These are phyloP conservation scores for Macrobrachium nipponense DNA, from an alignment of 1,140 invertebrate species.

Conservation along the genomic window DNA sequence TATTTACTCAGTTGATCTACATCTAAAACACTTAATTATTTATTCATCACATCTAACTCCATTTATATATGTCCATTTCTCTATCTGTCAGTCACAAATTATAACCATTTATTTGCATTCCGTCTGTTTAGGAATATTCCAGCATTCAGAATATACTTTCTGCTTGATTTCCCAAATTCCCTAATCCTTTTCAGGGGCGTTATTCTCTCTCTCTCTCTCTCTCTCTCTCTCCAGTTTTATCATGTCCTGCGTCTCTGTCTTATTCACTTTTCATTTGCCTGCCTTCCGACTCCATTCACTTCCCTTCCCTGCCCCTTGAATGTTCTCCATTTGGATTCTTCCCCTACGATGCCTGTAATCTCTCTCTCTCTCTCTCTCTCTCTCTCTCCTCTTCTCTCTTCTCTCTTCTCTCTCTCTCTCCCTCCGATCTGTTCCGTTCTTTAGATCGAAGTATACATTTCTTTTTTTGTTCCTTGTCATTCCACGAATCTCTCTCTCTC, in stretches of 20 bases:
- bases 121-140: too few species aligned
- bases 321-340: background rate
- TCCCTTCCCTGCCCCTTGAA: background rate
- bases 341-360: background rate
- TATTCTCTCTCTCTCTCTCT: background rate
- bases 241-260: too few species aligned
- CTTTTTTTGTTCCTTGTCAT: background rate
- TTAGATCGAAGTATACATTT: too few species aligned
- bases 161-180: too few species aligned
- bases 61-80: too few species aligned
- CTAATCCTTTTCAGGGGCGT: too few species aligned
- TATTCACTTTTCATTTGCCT: background rate
- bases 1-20: too few species aligned
- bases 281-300: background rate
- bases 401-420: background rate
- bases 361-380: constrained; percentile 25
- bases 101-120: too few species aligned
- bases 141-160: too few species aligned
- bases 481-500: background rate
- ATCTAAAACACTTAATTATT: too few species aligned
- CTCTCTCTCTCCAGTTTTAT: background rate
- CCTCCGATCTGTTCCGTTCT: background rate
- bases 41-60: too few species aligned
- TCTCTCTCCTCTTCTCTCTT: background rate
- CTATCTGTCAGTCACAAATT: too few species aligned